A percentile compares a stretch with the other conserved stretches of the same genome.
These are phyloP conservation scores for Solea senegalensis DNA, from an alignment of 2,113 vertebrate species.

Conservation along the genomic window DNA sequence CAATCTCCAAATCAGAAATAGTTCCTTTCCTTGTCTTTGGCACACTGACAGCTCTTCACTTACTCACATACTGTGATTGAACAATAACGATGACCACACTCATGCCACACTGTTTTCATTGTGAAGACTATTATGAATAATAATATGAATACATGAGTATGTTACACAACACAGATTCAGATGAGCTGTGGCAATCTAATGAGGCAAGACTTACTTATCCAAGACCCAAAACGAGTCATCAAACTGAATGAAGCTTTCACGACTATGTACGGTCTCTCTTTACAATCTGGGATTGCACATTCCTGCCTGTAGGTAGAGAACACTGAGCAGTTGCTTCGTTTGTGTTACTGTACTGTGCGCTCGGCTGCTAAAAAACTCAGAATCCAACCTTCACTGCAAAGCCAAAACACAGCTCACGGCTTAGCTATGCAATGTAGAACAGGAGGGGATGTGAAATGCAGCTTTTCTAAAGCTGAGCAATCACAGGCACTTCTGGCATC, in stretches of 20 bases:
- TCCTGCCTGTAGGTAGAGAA: constrained; percentile 3
- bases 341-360: not conserved
- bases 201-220: constrained; percentile 22
- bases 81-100: too few relatives aligned
- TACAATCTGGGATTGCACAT: constrained; percentile 2
- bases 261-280: not conserved
- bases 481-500: constrained; percentile 23
- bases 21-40: constrained; percentile 2
- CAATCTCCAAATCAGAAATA: too few relatives aligned
- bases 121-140: too few relatives aligned
- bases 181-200: constrained; percentile 30
- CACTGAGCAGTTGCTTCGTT: constrained; percentile 4
- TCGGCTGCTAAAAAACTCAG: constrained; percentile 20
- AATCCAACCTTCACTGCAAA: constrained; percentile 42
- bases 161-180: not conserved
- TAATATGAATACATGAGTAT: too few relatives aligned
- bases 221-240: constrained; percentile 10
- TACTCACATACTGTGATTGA: constrained; percentile 13
- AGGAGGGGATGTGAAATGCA: constrained; percentile 32
- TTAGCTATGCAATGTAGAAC: constrained; percentile 49
- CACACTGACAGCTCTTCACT: constrained; percentile 20
- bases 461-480: constrained; percentile 40
- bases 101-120: too few relatives aligned
- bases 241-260: constrained; percentile 30
- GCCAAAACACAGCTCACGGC: constrained; percentile 47